Conservation (phyloP, 2,888 invertebrate species). For the Helicoverpa assulta region DNA sequence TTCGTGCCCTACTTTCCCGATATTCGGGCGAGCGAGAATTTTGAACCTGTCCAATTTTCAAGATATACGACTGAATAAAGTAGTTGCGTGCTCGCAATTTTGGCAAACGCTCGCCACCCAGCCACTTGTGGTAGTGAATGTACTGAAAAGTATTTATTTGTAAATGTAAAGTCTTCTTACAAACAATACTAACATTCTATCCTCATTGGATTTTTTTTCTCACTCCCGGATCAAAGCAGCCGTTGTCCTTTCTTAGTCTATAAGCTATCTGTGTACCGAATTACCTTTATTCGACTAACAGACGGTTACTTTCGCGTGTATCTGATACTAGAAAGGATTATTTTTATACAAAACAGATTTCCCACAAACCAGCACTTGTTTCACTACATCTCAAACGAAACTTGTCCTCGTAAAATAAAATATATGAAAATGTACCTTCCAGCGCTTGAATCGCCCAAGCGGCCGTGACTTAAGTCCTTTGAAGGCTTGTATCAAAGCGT, state of each 20-base stretch:
- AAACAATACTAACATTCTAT: no score
- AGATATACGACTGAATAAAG: conserved; percentile 32
- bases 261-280: no score
- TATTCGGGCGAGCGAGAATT: conserved; percentile 47
- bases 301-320: no score
- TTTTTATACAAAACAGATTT: neutral
- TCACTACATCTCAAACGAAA: neutral
- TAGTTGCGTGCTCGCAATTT: conserved; percentile 28
- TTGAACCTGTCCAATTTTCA: conserved; percentile 54
- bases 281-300: no score
- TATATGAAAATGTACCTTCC: neutral
- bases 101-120: conserved; percentile 25
- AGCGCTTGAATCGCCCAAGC: conserved; percentile 22
- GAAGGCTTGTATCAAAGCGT: conserved; percentile 29
- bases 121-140: neutral
- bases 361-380: neutral
- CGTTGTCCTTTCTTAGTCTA: no score
- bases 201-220: no score
- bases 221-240: no score
- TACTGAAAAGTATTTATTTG: neutral
- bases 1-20: conserved; percentile 53
- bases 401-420: neutral
- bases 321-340: neutral
- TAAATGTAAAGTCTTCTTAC: no score
- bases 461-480: conserved; percentile 16